phyloP scores from a whole-genome alignment of 53 echinoderm and acorn worm genomes.

The Zoroaster sp. region DNA sequence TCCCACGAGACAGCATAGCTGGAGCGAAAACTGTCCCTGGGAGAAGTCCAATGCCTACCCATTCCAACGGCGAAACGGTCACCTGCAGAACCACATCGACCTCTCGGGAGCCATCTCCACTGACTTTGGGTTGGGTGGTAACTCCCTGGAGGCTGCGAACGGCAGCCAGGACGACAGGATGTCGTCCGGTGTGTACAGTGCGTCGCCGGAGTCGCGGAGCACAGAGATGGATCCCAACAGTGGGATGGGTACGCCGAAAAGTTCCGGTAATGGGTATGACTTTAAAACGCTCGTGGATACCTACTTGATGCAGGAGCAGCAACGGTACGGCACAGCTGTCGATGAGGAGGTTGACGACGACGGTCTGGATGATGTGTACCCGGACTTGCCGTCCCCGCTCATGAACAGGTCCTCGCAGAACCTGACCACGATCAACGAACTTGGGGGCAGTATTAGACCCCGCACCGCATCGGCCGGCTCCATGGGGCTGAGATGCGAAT shows the following conservation, averaged over 20 bases:
- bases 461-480: slow-evolving; percentile 31
- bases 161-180: slow-evolving; percentile 11
- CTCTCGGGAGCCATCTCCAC: slow-evolving; percentile 39
- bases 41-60: slow-evolving; percentile 12
- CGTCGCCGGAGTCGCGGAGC: slow-evolving; percentile 3
- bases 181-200: slow-evolving; percentile 32
- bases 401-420: slow-evolving; percentile 22
- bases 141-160: not conserved
- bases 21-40: not conserved
- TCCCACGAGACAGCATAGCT: not conserved
- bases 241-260: not conserved
- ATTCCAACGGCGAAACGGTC: slow-evolving; percentile 4
- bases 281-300: slow-evolving; percentile 40
- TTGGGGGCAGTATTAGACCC: slow-evolving; percentile 11
- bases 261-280: slow-evolving; percentile 19
- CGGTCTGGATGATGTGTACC: slow-evolving; percentile 31
- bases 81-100: slow-evolving; percentile 27
- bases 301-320: slow-evolving; percentile 35
- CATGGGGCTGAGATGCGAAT: slow-evolving; percentile 24
- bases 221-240: not conserved
- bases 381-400: not conserved
- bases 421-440: slow-evolving; percentile 41
- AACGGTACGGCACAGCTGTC: slow-evolving; percentile 7
- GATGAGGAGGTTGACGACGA: slow-evolving; percentile 23
- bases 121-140: not conserved